Conservation (phyloP, 2,888 invertebrate genomes). For the Diarsia mendica region DNA sequence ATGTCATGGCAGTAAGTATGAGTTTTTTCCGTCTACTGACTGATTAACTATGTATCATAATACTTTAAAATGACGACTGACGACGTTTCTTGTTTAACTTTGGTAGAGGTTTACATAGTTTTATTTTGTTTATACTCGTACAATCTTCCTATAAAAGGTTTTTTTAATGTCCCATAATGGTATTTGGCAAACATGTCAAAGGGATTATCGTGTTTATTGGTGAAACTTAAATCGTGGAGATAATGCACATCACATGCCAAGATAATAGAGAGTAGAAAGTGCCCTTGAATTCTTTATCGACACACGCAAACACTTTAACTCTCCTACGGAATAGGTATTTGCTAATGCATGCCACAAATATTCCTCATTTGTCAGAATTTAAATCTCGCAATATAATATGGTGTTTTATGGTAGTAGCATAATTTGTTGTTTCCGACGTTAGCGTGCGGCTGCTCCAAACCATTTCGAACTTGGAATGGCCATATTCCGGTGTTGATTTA, state of each 20-base stretch:
- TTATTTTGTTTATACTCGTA: neutral
- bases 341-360: conserved; percentile 38
- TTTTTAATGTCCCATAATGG: conserved; percentile 30
- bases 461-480: conserved; percentile 75
- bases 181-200: conserved; percentile 32
- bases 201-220: conserved; percentile 41
- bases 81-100: no score
- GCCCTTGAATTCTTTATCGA: conserved; percentile 50
- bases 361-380: conserved; percentile 52
- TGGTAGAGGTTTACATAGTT: neutral
- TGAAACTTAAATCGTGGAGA: conserved; percentile 36
- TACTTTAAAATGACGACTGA: no score
- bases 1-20: neutral
- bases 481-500: conserved; percentile 74
- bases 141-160: conserved; percentile 33
- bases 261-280: conserved; percentile 47
- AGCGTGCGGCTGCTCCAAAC: conserved; percentile 74
- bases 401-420: conserved; percentile 63
- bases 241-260: conserved; percentile 42
- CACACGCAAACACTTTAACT: conserved; percentile 25
- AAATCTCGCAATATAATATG: conserved; percentile 49
- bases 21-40: neutral
- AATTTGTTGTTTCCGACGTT: conserved; percentile 78
- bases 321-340: conserved; percentile 11
- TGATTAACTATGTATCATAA: no score